Conservation (phyloP, 2,797 vertebrate genomes). For the Pelodytes ibericus region DNA sequence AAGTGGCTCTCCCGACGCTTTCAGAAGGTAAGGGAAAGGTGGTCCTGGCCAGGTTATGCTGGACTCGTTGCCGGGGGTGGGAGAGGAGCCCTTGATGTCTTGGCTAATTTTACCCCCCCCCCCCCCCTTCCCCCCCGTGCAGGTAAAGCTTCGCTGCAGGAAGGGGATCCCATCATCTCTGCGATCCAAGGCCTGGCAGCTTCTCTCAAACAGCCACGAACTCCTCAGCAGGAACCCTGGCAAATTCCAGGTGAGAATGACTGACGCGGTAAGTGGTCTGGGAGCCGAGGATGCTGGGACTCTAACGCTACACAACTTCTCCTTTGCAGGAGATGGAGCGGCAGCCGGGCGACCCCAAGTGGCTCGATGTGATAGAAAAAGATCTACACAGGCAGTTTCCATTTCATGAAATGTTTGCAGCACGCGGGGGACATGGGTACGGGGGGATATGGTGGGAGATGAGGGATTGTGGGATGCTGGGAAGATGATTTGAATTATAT, state of each 20-base stretch:
- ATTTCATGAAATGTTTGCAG: conserved; percentile 91
- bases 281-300: background rate
- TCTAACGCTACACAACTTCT: too few relatives aligned
- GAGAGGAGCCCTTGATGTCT: background rate
- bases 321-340: conserved; percentile 82
- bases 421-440: conserved; percentile 87
- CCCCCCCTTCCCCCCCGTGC: background rate
- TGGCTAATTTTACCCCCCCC: background rate
- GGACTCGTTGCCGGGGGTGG: background rate
- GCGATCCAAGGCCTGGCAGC: conserved; percentile 86
- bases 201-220: conserved; percentile 87
- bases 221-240: conserved; percentile 81
- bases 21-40: conserved; percentile 78
- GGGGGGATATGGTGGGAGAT: conserved; percentile 11
- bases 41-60: background rate
- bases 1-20: conserved; percentile 89
- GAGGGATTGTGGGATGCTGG: background rate
- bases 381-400: conserved; percentile 90
- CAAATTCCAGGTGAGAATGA: conserved; percentile 81
- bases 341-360: conserved; percentile 86
- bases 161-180: conserved; percentile 91
- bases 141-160: conserved; percentile 91
- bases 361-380: conserved; percentile 92
- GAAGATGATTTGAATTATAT: background rate
- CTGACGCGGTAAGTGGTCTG: background rate